Evolutionary conservation across 2,888 invertebrate genomes (phyloP), one percentile per base, ranked within the genome.

Genomic region (Malthinus flaveolus): DNA sequence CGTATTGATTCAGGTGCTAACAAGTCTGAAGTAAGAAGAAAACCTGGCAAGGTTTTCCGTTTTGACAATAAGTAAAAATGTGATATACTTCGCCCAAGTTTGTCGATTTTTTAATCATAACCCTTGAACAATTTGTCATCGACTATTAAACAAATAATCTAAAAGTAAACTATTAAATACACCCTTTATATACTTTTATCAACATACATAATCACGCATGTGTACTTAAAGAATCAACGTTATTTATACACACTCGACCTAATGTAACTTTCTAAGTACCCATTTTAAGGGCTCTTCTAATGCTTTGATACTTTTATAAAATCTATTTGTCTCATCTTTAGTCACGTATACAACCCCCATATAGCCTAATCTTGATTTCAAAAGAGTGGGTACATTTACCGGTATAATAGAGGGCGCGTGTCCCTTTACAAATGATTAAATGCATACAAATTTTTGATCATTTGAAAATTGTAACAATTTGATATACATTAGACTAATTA

Each of bases 321-420:
- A 66, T 66, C 66, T 61, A 49, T 36, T 52, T 32, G 61, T 36
- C 42, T 49, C 46, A 55, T 62, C 66, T 61, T 48, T 39, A 55
- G 57, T 62, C 62, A 62, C 61, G 66, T 62, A 62, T 59, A 55
- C 49, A 23, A 23, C 56, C 48, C 48, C 54, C 53, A 55, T 61
- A 39, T 63, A 55, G 61, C 60, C 61, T 47, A 15, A 15, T 32
- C 32, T 46, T 46, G 12, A 32, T 46, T 10, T 11, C 12, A 46
- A 9, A 46, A 32, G 5, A 5, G 10, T 10, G 11, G 8, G 10
- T 46, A 9, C n/a, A n/a, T 42, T 42, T 42, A 42, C 39, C 39
- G 39, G 39, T 23, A 42, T 23, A 15, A 23, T 42, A 23, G 9
- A 13, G 23, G 23, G 39, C 39, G 15, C 39, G 39, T 42, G 39